Conservation (phyloP, 2,888 invertebrate genomes). For the Monoplex corrugatus region DNA sequence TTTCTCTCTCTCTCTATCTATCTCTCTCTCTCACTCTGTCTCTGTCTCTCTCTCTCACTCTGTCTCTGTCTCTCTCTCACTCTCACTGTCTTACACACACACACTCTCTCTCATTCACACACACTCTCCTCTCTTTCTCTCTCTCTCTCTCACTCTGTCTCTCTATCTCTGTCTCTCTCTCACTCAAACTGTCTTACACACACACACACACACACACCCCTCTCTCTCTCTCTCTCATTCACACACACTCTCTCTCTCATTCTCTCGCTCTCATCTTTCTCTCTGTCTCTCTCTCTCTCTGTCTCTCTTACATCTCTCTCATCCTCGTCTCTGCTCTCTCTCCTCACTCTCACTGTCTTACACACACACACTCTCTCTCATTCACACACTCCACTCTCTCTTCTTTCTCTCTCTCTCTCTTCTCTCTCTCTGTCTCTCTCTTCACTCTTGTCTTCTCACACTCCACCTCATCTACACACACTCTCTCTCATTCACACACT, state of each 20-base stretch:
- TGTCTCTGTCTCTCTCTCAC: not conserved
- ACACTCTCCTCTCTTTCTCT: not conserved
- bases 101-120: not conserved
- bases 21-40: conserved; percentile 1
- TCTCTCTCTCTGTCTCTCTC: not conserved
- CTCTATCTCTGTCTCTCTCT: not conserved
- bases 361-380: not conserved
- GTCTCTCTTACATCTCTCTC: not conserved
- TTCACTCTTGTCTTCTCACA: not conserved
- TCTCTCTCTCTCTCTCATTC: not conserved
- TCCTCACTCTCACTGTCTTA: conserved; percentile 31
- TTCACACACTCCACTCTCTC: not conserved
- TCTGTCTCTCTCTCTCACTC: not conserved
- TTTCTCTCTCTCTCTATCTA: conserved; percentile 1
- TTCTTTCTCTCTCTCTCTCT: too few relatives aligned
- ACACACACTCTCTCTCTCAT: not conserved
- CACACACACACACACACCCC: not conserved
- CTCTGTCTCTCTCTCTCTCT: too few relatives aligned
- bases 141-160: not conserved
- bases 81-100: not conserved
- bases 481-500: not conserved
- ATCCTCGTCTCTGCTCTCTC: not conserved
- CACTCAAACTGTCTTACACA: not conserved
- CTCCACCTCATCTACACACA: not conserved
- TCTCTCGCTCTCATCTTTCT: not conserved